Conservation (phyloP, 2,797 vertebrate genomes). For the Crenuchus spilurus region DNA sequence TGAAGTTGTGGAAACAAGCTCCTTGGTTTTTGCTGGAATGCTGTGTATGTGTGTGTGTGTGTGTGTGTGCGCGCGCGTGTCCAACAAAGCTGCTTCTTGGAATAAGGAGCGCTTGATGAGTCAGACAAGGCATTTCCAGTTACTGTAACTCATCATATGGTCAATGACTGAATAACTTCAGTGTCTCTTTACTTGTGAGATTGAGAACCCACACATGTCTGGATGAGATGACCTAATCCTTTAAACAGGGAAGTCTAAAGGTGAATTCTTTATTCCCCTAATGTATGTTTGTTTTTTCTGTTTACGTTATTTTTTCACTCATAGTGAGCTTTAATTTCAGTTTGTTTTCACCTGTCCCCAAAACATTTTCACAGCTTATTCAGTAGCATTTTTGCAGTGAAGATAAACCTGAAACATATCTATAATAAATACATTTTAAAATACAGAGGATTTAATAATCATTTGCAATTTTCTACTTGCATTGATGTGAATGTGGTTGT, state of each 20-base stretch:
- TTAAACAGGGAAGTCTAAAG: conserved; percentile 31
- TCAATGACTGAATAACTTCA: conserved; percentile 36
- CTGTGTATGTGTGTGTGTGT: too few species aligned
- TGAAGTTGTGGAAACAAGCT: conserved; percentile 6
- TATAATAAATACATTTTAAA: not conserved
- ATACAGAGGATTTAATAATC: too few species aligned
- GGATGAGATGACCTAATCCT: conserved; percentile 19
- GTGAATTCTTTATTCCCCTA: conserved; percentile 15
- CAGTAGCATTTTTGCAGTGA: not conserved
- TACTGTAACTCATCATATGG: conserved; percentile 23
- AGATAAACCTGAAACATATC: conserved; percentile 1
- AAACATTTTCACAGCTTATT: not conserved
- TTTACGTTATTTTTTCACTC: too few species aligned
- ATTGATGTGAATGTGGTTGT: too few species aligned
- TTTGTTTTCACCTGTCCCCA: conserved; percentile 4
- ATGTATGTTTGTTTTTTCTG: not conserved
- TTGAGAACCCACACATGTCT: conserved; percentile 27
- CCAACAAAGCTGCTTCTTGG: conserved; percentile 10
- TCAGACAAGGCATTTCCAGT: conserved; percentile 30
- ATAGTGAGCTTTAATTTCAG: not conserved
- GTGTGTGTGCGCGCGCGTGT: too few species aligned
- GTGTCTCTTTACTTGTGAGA: conserved; percentile 15
- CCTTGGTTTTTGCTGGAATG: conserved; percentile 20
- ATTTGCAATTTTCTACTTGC: too few species aligned
- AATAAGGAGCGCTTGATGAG: conserved; percentile 22